Base-by-base conservation (phyloP, 2,797 vertebrate species). In the Poeciliopsis presidionis region DNA sequence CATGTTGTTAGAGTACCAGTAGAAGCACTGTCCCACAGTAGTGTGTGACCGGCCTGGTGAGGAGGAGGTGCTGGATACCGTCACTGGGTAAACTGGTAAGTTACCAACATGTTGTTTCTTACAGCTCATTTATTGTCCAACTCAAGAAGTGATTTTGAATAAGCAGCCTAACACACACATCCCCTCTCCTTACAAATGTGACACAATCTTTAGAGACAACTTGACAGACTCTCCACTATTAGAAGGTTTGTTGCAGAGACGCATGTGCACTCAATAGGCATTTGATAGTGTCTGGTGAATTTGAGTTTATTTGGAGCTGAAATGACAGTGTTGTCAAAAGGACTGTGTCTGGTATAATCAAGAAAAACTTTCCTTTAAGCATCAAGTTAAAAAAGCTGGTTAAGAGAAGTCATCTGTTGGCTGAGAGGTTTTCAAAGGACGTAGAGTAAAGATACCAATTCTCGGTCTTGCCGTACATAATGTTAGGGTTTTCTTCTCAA, bases 291-390 rank as follows among this genome's bases (percentile, higher is more conserved):
- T 84, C 33, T 49, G 30, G 76, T 28, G 63, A 61, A 18, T 76
- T 74, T 80, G 53, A 76, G 55, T 79, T 28, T 72, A 14, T 72
- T 67, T 12, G 45, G 43, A 74, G 76, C 12, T 49, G 61, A 33
- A 72, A 65, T 77, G 67, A 80, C 72, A 80, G 28, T 1, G 53
- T 43, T 73, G 22, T 30, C 8, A 22, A n/a, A 14, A 13, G 71
- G 14, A 47, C 53, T 39, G 5, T 9, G 57, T 22, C 22, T 45
- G 46, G 53, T 22, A 33, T 9, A 28, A 30, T 11, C 5, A 0
- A 7, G 14, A 25, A 41, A 36, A 12, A 16, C 12, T 22, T 14
- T 84, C 47, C 12, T 81, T 75, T 55, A 77, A 63, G 77, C 70
- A 72, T 78, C 46, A 69, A n/a, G 22, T 14, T 14, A 0, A 70